Evolutionary conservation across 2,888 invertebrate genomes (phyloP).

Genomic region (Norana najaformis): DNA sequence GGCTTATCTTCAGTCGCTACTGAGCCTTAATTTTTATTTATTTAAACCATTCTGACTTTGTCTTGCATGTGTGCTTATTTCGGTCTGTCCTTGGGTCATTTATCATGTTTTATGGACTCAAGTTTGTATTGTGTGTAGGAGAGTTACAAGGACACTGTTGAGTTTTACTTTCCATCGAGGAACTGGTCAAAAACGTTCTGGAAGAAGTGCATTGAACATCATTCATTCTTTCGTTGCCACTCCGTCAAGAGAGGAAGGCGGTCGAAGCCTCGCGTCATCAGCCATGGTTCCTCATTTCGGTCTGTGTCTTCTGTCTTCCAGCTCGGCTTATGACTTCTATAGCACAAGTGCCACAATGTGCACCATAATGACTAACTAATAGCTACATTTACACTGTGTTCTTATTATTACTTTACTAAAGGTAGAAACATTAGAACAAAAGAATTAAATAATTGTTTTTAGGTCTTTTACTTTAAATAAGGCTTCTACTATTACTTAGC

Average conservation of each 20-base stretch:
- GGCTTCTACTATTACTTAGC: too few relatives aligned
- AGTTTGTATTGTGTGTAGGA: conserved; percentile 24
- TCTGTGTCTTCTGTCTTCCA: conserved; percentile 62
- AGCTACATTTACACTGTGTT: too few relatives aligned
- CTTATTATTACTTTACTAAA: not conserved
- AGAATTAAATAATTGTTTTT: not conserved
- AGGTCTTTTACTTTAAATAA: not conserved
- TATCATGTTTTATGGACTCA: not conserved
- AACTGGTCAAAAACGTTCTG: conserved; percentile 99
- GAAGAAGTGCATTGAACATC: conserved; percentile 99
- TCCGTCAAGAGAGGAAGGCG: conserved; percentile 77
- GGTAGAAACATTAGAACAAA: not conserved
- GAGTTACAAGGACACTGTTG: conserved; percentile 92
- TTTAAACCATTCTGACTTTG: not conserved
- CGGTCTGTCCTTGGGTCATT: not conserved
- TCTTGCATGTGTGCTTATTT: not conserved
- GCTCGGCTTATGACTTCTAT: not conserved
- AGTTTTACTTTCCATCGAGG: conserved; percentile 95
- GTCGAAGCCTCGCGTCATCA: conserved; percentile 86
- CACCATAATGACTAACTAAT: not conserved
- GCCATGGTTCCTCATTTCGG: conserved; percentile 95
- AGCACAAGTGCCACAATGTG: not conserved
- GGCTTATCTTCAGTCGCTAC: not conserved
- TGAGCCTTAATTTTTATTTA: not conserved
- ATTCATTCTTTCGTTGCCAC: conserved; percentile 95